Base-by-base conservation (phyloP, 1,140 invertebrate species). In the Zophobas atratus region DNA sequence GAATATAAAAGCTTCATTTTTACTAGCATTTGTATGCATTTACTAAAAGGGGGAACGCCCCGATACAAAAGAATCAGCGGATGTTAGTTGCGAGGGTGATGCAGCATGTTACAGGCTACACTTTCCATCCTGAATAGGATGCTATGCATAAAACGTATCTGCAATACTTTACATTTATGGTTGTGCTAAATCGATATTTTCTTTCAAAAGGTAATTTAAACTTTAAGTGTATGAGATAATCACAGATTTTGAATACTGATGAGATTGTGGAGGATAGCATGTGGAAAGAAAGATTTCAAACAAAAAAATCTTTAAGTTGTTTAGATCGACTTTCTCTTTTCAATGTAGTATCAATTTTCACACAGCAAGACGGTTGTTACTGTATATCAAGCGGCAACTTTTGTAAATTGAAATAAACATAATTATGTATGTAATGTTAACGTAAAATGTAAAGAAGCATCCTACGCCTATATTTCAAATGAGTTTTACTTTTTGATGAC, bases 181-280 rank as follows among this genome's bases (percentile, higher is more conserved):
- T 72, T 72, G 48, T 33, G 49, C 60, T 67, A 55, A 76, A 76
- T 63, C 74, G 56, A 76, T 76, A 76, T 76, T 76, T 76, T 53
- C 73, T 63, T 76, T 63, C 43, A 51, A 46, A 67, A 51, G 46
- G 74, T 55, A 76, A 76, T 76, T 76, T 76, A 76, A 73, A 76
- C 57, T 76, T 76, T 67, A 67, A 76, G 74, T 76, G 56, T 67
- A 55, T 33, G 49, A 67, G 74, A 76, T 76, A 67, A 76, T 76
- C 56, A 39, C 51, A 76, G 74, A 76, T 76, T 67, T 51, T 67
- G 56, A 76, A 76, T 67, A 67, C 57, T 51, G 74, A 76, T 76
- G 63, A 60, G 73, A 49, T 43, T 35, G 34, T 57, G 41, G 46
- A 67, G 49, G 46, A 56, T 75, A 55, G 53, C 53, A 34, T 20